Evolutionary conservation across 2,113 vertebrate genomes (phyloP), one percentile per base, ranked within the genome.

Genomic region (Callipepla californica): DNA sequence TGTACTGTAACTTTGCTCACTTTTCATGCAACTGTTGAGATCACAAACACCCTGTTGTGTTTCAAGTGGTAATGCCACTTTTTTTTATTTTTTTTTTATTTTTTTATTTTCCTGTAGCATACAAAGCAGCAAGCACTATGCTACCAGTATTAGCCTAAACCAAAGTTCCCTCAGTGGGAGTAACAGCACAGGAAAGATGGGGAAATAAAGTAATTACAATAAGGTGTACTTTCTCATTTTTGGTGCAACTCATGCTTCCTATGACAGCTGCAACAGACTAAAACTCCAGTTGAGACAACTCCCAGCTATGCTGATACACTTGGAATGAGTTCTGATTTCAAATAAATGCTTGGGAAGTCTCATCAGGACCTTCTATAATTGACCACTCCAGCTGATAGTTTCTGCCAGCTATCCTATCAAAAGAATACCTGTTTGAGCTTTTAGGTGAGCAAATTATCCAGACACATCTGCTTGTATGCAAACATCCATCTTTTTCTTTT

Each of bases 41-140:
- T 19, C 67, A 65, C 47, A 81, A 47, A 72, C 4, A 89, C 28
- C 47, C 2, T 2, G 12, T 8, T 30, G 3, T 23, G 2, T n/a
- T 80, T 55, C 1, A 74, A 61, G 2, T 40, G 47, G 50, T 48
- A 65, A 75, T 42, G 18, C 13, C 11, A 36, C 44, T 44, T 40
- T 21, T 51, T 28, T 48, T n/a, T n/a, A n/a, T n/a, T n/a, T n/a
- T n/a, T n/a, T n/a, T n/a, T n/a, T n/a, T n/a, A n/a, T n/a, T 47
- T 21, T 47, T 32, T 55, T 55, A 26, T 16, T 9, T 50, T 50
- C 38, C 20, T n/a, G 14, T 69, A 25, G 4, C 42, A 28, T 25
- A 42, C 0, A 2, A 75, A 75, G n/a, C n/a, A 63, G 21, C 4
- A n/a, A 48, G 0, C 63, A 63, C 20, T 6, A 20, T 15, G 0